These are phyloP conservation scores for Elysia crispata DNA, from an alignment of 2,888 invertebrate species.

Conservation along the genomic window DNA sequence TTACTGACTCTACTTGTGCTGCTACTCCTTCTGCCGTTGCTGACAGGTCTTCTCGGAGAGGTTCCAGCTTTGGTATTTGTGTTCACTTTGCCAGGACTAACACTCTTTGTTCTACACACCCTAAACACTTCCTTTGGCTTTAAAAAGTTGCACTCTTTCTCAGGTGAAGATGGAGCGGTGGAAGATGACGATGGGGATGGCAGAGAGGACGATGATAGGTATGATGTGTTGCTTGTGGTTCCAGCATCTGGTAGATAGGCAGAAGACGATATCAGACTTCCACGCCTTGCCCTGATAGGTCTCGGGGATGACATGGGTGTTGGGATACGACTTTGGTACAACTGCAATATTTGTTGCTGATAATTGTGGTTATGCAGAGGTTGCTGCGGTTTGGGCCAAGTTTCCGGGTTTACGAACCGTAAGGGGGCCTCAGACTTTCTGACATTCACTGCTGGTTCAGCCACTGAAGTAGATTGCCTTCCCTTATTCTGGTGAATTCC, in stretches of 20 bases:
- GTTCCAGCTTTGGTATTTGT: no score
- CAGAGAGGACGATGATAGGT: background rate
- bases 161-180: background rate
- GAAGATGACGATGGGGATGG: background rate
- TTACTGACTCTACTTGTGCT: no score
- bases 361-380: background rate
- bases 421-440: background rate
- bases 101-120: no score
- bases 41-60: no score
- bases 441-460: background rate
- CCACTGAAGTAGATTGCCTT: no score
- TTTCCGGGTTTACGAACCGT: no score
- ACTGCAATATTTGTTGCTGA: conserved; percentile 7
- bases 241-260: background rate
- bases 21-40: no score
- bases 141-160: background rate
- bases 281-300: conserved; percentile 15
- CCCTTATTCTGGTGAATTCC: background rate
- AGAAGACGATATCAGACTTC: background rate
- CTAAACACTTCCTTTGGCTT: no score
- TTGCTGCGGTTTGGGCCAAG: background rate
- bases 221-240: background rate
- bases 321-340: conserved; percentile 43
- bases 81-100: no score
- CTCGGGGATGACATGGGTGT: conserved; percentile 45